Evolutionary conservation across 2,888 invertebrate genomes (phyloP), one percentile per base, ranked within the genome.

Genomic region (Lasioglossum marginatum): DNA sequence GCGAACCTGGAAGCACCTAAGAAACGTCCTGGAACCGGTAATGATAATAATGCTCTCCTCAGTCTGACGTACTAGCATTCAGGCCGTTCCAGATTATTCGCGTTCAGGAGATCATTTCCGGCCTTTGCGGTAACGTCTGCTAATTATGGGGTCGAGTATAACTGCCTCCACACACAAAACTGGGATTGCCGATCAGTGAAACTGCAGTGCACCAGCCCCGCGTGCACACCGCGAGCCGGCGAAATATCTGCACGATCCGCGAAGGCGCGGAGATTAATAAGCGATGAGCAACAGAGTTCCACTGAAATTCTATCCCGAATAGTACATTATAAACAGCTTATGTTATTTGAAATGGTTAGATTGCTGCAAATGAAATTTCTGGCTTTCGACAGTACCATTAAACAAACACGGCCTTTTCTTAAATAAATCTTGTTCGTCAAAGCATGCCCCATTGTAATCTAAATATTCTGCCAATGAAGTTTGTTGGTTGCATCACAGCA

Each of bases 21-120:
- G 90, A 90, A 90, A 87, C 86, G 79, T 82, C 72, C 70, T 66
- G 79, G 23, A 81, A 75, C 77, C 80, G 83, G 80, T 83, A 83
- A 77, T 82, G 85, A 87, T 88, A 84, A 91, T 88, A 90, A 88
- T 90, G 88, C 83, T 86, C 86, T 85, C 82, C 82, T 66, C 80
- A 19, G 78, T 83, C 74, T 83, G 82, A 79, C 80, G 75, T 60
- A 72, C 27, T 75, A 75, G 60, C 71, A 80, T 75, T 77, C 83
- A 37, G 31, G n/a, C 14, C 74, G 71, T 72, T 73, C 57, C 71
- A 68, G 74, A 37, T 81, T 79, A 66, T 86, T 76, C 60, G 45
- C 74, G 52, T 66, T 40, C 43, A 66, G 80, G 70, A 87, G 79
- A 89, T 89, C 83, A 83, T 82, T 80, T 79, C 76, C 82, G 63